Evolutionary conservation across 2,888 invertebrate genomes (phyloP).

Genomic region (Caenorhabditis sp.): DNA sequence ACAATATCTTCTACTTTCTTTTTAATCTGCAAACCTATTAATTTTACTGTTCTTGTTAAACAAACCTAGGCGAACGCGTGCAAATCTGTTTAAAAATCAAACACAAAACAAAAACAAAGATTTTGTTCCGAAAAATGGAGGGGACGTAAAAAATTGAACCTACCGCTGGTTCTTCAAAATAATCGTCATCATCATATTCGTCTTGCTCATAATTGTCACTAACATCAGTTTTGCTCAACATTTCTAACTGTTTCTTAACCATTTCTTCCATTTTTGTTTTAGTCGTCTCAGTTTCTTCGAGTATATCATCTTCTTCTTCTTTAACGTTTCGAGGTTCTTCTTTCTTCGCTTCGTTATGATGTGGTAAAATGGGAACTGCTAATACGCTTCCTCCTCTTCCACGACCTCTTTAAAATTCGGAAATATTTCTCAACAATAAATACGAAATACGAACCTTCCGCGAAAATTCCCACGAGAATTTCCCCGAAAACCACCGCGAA

Average conservation of each 20-base stretch:
- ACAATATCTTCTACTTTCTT: not conserved
- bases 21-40: not conserved
- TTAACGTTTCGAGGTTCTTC: not conserved
- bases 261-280: not conserved
- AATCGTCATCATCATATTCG: constrained; percentile 16
- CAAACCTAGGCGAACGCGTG: no score
- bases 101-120: not conserved
- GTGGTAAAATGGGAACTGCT: not conserved
- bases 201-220: constrained; percentile 11
- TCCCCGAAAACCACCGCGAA: not conserved
- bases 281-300: not conserved
- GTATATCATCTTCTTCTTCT: constrained; percentile 6
- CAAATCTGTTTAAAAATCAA: no score
- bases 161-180: not conserved
- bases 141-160: not conserved
- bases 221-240: not conserved
- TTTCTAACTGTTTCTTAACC: not conserved
- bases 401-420: not conserved
- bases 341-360: constrained; percentile 5
- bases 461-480: not conserved
- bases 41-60: not conserved
- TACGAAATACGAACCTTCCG: not conserved
- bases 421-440: not conserved
- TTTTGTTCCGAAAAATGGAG: not conserved
- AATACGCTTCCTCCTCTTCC: not conserved